These are phyloP conservation scores for Paramuricea clavata DNA, from an alignment of 92 coral and sea anemone species.

Conservation along the genomic window DNA sequence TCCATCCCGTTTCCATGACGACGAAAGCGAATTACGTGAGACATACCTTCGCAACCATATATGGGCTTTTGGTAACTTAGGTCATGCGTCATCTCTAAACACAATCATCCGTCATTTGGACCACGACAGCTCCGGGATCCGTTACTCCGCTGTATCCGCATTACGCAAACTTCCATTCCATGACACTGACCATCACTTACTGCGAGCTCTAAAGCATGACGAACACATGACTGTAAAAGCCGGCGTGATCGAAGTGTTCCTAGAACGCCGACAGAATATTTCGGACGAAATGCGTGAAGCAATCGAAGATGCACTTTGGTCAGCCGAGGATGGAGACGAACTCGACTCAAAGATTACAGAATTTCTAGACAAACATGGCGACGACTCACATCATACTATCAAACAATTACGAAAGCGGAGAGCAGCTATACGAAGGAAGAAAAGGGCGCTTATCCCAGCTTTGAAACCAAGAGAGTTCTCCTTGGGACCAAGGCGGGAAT, in stretches of 20 bases:
- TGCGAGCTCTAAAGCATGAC: conserved; percentile 71
- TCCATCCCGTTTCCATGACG: conserved; percentile 69
- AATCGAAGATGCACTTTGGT: conserved; percentile 81
- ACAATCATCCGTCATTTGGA: conserved; percentile 76
- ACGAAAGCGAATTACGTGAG: conserved; percentile 72
- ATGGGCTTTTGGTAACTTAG: conserved; percentile 94
- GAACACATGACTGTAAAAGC: conserved; percentile 84
- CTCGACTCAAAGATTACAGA: conserved; percentile 74
- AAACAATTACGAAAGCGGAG: conserved; percentile 69
- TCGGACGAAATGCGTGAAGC: conserved; percentile 66
- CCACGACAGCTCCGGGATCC: conserved; percentile 84
- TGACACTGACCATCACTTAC: conserved; percentile 68
- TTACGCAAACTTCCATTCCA: conserved; percentile 81
- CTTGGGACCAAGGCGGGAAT: conserved; percentile 72
- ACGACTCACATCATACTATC: conserved; percentile 60
- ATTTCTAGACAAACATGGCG: conserved; percentile 82
- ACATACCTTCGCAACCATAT: conserved; percentile 79
- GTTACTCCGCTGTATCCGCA: conserved; percentile 85
- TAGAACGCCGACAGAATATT: conserved; percentile 78
- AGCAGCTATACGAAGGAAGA: conserved; percentile 62
- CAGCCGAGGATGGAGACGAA: conserved; percentile 75
- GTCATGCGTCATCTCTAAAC: conserved; percentile 73
- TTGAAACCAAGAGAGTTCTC: conserved; percentile 81
- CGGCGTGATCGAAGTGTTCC: conserved; percentile 81
- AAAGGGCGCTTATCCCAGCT: conserved; percentile 82